Evolutionary conservation across 2,113 vertebrate species (phyloP).

Genomic region (Zosterops japonicus): DNA sequence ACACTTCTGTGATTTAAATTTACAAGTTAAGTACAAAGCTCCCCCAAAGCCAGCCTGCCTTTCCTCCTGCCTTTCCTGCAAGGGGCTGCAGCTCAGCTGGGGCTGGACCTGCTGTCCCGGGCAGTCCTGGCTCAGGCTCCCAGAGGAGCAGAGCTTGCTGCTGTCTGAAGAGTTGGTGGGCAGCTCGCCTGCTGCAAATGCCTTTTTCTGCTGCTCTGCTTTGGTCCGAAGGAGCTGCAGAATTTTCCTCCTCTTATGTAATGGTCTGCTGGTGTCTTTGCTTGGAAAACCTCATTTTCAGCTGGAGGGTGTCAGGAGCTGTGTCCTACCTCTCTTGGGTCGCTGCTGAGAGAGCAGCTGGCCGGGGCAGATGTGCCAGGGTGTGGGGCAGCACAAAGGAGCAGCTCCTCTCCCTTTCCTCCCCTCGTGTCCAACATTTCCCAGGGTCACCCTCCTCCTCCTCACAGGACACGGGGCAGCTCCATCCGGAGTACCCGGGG

Average conservation of each 20-base stretch:
- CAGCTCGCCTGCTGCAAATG: neutral
- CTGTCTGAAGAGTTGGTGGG: neutral
- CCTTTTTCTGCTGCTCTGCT: constrained; percentile 11
- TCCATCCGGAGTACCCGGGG: neutral
- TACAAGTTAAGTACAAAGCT: neutral
- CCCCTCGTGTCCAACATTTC: neutral
- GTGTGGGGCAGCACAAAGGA: neutral
- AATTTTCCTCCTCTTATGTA: constrained; percentile 52
- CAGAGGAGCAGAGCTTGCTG: neutral
- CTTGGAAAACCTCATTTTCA: neutral
- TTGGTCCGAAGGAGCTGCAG: constrained; percentile 36
- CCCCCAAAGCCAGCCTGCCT: neutral
- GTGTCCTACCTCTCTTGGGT: neutral
- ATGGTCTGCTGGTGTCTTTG: constrained; percentile 26
- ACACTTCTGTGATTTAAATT: neutral
- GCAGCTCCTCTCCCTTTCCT: neutral
- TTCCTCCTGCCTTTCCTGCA: neutral
- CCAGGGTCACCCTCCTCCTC: neutral
- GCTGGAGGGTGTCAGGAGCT: neutral
- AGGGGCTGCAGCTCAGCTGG: neutral
- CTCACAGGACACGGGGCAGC: neutral
- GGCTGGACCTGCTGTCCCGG: neutral
- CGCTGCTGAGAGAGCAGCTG: neutral
- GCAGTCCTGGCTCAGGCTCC: neutral
- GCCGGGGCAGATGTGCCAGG: neutral